Percentiles rank a stretch among this genome's conserved stretches.
Evolutionary conservation across 2,113 vertebrate species (phyloP).

Genomic region (Nerophis ophidion): DNA sequence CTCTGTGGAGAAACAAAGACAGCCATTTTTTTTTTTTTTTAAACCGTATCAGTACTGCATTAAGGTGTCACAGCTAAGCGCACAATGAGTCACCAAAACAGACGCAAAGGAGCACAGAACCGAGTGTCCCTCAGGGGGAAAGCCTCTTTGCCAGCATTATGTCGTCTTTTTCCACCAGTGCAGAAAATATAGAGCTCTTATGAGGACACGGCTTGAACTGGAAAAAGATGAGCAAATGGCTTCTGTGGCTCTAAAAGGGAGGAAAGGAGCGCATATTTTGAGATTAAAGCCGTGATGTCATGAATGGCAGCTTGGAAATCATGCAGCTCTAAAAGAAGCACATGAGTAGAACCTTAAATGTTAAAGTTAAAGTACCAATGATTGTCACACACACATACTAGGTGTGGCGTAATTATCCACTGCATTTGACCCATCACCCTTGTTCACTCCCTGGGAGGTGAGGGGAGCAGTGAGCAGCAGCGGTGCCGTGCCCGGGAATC

Average conservation of each 20-base stretch:
- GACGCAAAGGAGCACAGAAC: slow-evolving; percentile 19
- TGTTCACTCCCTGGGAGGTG: too few species aligned
- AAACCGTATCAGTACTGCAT: slow-evolving; percentile 1
- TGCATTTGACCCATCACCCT: too few species aligned
- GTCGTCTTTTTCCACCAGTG: slow-evolving; percentile 14
- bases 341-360: neutral
- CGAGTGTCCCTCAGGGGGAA: slow-evolving; percentile 17
- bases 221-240: neutral
- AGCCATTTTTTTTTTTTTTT: neutral
- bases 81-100: slow-evolving; percentile 28
- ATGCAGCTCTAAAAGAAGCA: neutral
- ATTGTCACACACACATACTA: too few species aligned
- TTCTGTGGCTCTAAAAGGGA: neutral
- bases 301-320: neutral
- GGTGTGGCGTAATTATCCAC: too few species aligned
- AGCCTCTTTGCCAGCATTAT: slow-evolving; percentile 11
- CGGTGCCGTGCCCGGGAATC: too few species aligned
- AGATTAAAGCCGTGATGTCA: neutral
- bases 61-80: slow-evolving; percentile 8
- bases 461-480: too few species aligned
- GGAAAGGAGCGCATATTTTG: neutral
- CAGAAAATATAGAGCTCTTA: slow-evolving; percentile 14
- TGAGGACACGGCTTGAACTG: slow-evolving; percentile 1
- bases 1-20: slow-evolving; percentile 54
- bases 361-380: too few species aligned